Conservation (phyloP, 2,113 vertebrate species). For the Ceyx margarethae region DNA sequence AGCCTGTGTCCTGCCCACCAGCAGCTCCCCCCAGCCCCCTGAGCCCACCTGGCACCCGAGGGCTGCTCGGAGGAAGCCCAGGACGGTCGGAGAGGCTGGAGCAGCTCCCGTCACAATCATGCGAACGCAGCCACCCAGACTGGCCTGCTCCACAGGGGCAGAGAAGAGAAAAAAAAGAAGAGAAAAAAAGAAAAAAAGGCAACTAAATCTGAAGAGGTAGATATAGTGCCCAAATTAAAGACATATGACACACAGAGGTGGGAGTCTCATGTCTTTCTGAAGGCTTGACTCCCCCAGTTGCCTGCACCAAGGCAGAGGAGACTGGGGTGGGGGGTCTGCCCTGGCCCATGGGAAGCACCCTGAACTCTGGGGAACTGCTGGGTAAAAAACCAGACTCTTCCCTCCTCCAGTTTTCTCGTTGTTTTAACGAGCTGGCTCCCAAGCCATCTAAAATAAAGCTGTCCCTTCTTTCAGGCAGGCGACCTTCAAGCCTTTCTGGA, state of each 20-base stretch:
- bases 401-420: neutral
- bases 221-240: neutral
- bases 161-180: neutral
- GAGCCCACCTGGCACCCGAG: constrained; percentile 91
- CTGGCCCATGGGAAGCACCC: no score
- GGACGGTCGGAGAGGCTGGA: constrained; percentile 87
- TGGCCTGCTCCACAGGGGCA: constrained; percentile 75
- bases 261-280: accelerated
- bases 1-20: accelerated
- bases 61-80: constrained; percentile 93
- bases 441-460: neutral
- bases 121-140: constrained; percentile 87
- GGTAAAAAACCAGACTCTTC: neutral
- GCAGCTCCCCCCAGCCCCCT: accelerated
- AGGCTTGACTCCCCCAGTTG: accelerated
- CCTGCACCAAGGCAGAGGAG: neutral
- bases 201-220: neutral
- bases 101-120: constrained; percentile 98
- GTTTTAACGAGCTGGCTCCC: neutral
- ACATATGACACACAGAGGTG: accelerated
- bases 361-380: neutral
- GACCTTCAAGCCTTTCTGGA: constrained; percentile 16
- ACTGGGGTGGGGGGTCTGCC: neutral
- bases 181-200: neutral
- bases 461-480: neutral